Evolutionary conservation across 2,888 invertebrate genomes (phyloP), one percentile per base, ranked within the genome.

Genomic region (Watsonalla binaria): DNA sequence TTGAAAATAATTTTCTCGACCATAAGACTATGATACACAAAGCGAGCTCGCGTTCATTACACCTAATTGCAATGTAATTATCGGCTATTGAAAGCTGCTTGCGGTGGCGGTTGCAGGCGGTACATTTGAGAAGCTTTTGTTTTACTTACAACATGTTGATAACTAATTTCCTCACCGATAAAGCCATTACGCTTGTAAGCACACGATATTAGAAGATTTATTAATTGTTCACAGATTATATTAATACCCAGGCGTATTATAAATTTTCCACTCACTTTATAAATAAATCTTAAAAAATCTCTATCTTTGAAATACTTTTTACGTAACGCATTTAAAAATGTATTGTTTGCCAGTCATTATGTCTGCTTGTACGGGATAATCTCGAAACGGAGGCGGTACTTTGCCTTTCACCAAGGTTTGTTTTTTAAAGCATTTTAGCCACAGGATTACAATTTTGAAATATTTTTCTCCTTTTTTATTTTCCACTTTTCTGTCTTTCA

Each of bases 1-100:
- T 72, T 68, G 67, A 67, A 74, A 73, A 74, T 72, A 73, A 72
- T 76, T 67, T 78, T 66, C 62, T 59, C 64, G 61, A 67, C 63
- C 61, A 56, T 62, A 63, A 47, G 59, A 59, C 54, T 63, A 62
- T 70, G 64, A 68, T 70, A 65, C 65, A 60, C 68, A 70, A 65
- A 66, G 67, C 68, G 62, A 68, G 66, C 61, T 66, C 65, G 73
- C 75, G 73, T 76, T 76, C 78, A 84, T 83, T 81, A 77, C 74
- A 72, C 69, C 72, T 83, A 83, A 85, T 85, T 80, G 80, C 82
- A 67, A 73, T 71, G 71, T 77, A 80, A 84, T 85, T 84, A 82
- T 81, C 76, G 73, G 70, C 74, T 77, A 74, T 82, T 78, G 74
- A 78, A 79, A 65, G 72, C 71, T 65, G 68, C 59, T 71, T 71